Evolutionary conservation across 2,888 invertebrate species (phyloP).

Genomic region (Epinotia demarniana): DNA sequence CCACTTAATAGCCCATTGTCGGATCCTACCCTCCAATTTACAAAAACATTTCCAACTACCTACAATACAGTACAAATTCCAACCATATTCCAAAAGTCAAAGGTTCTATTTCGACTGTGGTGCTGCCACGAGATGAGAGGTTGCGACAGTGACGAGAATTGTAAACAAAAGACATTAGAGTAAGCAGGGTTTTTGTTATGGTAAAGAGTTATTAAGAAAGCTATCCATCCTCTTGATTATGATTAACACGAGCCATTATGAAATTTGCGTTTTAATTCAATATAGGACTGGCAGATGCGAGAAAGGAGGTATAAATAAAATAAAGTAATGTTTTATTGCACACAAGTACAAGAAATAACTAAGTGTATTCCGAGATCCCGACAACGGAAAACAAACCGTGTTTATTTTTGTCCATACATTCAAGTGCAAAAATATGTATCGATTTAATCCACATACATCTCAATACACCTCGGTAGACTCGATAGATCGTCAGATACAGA

Average conservation of each 20-base stretch:
- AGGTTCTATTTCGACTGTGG: neutral
- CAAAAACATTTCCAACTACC: neutral
- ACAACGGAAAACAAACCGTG: too few relatives aligned
- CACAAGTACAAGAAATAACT: too few relatives aligned
- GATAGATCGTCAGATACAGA: too few relatives aligned
- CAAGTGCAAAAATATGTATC: too few relatives aligned
- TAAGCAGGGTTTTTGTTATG: slow-evolving; percentile 36
- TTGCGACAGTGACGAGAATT: slow-evolving; percentile 47
- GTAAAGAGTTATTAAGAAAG: slow-evolving; percentile 39
- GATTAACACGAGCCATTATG: slow-evolving; percentile 1
- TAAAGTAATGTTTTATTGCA: neutral
- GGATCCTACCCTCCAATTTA: slow-evolving; percentile 26
- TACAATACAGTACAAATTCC: neutral
- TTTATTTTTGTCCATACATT: too few relatives aligned
- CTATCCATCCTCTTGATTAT: neutral
- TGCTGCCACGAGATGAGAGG: neutral
- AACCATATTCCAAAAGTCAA: neutral
- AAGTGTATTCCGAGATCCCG: too few relatives aligned
- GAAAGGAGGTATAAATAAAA: neutral
- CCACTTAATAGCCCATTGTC: slow-evolving; percentile 51
- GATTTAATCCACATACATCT: too few relatives aligned
- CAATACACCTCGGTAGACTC: too few relatives aligned
- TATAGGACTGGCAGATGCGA: neutral
- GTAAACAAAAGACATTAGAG: slow-evolving; percentile 58
- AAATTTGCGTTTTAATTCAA: neutral